Conservation (phyloP, 2,888 invertebrate species). For the Xanthorhoe designata region DNA sequence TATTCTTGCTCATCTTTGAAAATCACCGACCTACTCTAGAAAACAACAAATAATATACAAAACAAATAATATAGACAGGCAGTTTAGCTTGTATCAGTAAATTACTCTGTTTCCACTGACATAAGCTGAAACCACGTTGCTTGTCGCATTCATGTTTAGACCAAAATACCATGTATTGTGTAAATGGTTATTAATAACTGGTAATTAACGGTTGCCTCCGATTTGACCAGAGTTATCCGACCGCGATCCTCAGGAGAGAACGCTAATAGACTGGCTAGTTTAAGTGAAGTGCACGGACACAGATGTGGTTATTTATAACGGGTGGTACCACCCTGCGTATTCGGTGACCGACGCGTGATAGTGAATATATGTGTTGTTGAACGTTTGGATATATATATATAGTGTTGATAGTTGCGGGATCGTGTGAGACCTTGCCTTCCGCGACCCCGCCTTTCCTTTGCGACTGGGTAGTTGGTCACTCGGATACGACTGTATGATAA, state of each 20-base stretch:
- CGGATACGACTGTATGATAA: constrained; percentile 76
- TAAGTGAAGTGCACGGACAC: constrained; percentile 82
- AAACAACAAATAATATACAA: too few species aligned
- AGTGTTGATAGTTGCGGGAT: constrained; percentile 75
- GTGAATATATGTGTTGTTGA: constrained; percentile 86
- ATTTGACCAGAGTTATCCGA: constrained; percentile 2
- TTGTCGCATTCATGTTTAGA: not conserved
- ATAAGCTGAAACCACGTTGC: not conserved
- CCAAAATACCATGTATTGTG: not conserved
- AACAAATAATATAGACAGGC: too few species aligned
- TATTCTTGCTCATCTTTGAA: too few species aligned
- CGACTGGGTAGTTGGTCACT: constrained; percentile 81
- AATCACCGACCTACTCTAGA: too few species aligned
- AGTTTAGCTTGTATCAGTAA: not conserved
- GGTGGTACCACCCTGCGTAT: constrained; percentile 58
- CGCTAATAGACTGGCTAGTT: constrained; percentile 84
- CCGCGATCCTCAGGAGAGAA: constrained; percentile 70
- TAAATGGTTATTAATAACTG: not conserved
- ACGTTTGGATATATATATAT: constrained; percentile 83
- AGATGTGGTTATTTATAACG: constrained; percentile 61
- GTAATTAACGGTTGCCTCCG: not conserved
- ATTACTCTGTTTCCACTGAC: not conserved
- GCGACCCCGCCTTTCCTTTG: constrained; percentile 64
- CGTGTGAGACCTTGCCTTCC: constrained; percentile 54
- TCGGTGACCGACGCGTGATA: constrained; percentile 80